A percentile compares a stretch with the other conserved stretches of the same genome.
Evolutionary conservation across 2,888 invertebrate genomes (phyloP).

Genomic region (Endomychus coccineus): DNA sequence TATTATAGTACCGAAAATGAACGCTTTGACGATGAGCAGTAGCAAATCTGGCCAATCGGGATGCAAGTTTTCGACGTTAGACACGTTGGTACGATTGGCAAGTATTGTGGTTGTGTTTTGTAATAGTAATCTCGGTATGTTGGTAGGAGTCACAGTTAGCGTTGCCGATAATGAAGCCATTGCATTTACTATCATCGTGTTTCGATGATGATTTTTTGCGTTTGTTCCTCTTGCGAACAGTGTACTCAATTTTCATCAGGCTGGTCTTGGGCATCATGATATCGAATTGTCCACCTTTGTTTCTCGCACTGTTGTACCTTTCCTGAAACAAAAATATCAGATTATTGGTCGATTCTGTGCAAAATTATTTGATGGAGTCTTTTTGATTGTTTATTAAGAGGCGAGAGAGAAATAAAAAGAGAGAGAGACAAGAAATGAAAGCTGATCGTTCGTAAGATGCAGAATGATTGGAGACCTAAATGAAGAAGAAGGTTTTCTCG

Average conservation of each 20-base stretch:
- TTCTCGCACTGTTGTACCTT: too few species aligned
- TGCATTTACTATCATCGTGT: slow-evolving; percentile 43
- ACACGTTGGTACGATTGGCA: slow-evolving; percentile 33
- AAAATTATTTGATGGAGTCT: too few species aligned
- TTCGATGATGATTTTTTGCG: slow-evolving; percentile 6
- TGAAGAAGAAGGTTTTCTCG: too few species aligned
- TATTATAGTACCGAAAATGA: slow-evolving; percentile 80
- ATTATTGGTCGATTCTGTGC: too few species aligned
- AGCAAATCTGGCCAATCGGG: slow-evolving; percentile 51
- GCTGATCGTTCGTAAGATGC: too few species aligned
- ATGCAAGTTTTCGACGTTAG: slow-evolving; percentile 36
- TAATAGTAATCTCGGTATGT: slow-evolving; percentile 25
- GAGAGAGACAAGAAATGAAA: too few species aligned
- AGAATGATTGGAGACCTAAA: too few species aligned
- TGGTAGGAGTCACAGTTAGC: slow-evolving; percentile 32
- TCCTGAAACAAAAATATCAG: too few species aligned
- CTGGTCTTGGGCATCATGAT: slow-evolving; percentile 10
- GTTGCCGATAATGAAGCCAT: slow-evolving; percentile 43
- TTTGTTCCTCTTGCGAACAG: too few species aligned
- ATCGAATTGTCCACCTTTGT: background rate
- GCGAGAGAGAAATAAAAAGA: too few species aligned
- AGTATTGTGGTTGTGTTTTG: slow-evolving; percentile 30
- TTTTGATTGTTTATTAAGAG: too few species aligned
- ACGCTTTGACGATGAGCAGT: slow-evolving; percentile 61
- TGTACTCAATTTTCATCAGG: background rate